phyloP scores from a whole-genome alignment of 2,113 vertebrate species.

The Excalfactoria chinensis region DNA sequence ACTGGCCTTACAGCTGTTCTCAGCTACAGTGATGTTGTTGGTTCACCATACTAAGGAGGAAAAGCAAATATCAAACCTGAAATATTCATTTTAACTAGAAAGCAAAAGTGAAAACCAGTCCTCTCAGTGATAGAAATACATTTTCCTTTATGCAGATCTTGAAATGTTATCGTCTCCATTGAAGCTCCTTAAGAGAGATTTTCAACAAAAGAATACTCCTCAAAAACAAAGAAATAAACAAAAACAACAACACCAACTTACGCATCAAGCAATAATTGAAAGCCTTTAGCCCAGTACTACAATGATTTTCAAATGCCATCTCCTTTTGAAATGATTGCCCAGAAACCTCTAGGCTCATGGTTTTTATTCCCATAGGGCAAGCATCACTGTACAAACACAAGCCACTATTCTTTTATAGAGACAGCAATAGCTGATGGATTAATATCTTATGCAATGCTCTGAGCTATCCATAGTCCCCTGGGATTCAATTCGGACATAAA shows the following conservation, averaged over 20 bases:
- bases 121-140: not conserved
- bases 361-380: not conserved
- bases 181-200: not conserved
- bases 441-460: not conserved
- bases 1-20: not conserved
- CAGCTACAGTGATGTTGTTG: not conserved
- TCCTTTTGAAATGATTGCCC: not conserved
- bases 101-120: not conserved
- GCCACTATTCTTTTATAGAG: not conserved
- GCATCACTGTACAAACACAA: not conserved
- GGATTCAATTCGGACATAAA: not conserved
- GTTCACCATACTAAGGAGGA: not conserved
- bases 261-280: not conserved
- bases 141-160: not conserved
- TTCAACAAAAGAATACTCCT: not conserved
- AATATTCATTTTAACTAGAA: not conserved
- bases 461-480: not conserved
- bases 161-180: not conserved
- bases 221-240: not conserved
- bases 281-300: not conserved
- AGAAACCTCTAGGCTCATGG: not conserved
- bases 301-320: not conserved
- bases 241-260: not conserved
- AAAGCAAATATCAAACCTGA: not conserved
- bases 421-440: not conserved